Conservation (phyloP, 2,888 invertebrate species). For the Sympetrum striolatum region DNA sequence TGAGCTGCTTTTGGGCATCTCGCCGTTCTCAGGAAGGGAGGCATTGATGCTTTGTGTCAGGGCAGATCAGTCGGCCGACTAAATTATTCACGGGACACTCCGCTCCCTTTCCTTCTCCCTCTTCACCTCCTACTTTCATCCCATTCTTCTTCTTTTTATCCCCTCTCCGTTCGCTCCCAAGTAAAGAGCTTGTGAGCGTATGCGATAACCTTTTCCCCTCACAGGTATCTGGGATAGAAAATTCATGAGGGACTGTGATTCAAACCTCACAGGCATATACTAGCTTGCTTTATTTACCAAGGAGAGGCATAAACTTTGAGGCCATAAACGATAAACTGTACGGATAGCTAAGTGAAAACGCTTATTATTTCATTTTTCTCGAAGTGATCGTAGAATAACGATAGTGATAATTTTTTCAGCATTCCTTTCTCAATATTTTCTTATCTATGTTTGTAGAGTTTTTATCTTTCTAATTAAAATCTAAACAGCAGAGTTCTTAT, state of each 20-base stretch:
- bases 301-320: conserved; percentile 32
- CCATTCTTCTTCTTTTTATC: background rate
- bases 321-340: conserved; percentile 17
- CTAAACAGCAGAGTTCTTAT: background rate
- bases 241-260: background rate
- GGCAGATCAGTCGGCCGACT: conserved; percentile 45
- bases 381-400: background rate
- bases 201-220: conserved; percentile 35
- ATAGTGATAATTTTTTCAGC: background rate
- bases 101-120: conserved; percentile 17
- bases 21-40: conserved; percentile 24
- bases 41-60: conserved; percentile 48
- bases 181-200: conserved; percentile 28
- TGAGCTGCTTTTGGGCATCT: conserved; percentile 16
- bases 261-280: background rate
- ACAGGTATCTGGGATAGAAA: conserved; percentile 29
- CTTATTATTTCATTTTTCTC: background rate
- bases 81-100: conserved; percentile 41
- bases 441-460: background rate
- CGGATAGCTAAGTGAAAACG: background rate
- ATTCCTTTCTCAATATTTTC: background rate
- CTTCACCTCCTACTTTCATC: background rate
- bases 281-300: conserved; percentile 34
- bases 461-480: background rate
- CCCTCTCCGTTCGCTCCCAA: background rate